These are phyloP conservation scores for Drosophila leontia DNA, from an alignment of 1,140 invertebrate species.

Conservation along the genomic window DNA sequence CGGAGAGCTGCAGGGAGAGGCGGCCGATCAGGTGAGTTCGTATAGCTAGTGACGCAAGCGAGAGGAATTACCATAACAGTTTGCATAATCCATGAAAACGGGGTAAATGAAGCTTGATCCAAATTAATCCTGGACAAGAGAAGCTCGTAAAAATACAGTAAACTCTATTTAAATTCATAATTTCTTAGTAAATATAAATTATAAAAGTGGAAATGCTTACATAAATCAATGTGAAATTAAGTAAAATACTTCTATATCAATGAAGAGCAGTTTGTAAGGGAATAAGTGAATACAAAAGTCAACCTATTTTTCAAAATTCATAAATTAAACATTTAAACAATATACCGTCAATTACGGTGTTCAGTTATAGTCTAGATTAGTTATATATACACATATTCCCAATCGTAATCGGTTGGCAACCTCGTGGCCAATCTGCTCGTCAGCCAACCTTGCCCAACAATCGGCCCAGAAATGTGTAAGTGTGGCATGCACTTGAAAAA, in stretches of 20 bases:
- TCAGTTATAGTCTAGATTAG: neutral
- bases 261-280: too few relatives aligned
- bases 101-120: neutral
- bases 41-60: neutral
- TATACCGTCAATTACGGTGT: neutral
- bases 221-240: neutral
- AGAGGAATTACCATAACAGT: neutral
- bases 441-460: conserved; percentile 30
- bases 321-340: neutral
- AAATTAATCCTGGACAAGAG: neutral
- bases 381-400: neutral
- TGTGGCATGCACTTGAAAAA: conserved; percentile 42
- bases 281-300: too few relatives aligned
- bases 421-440: neutral
- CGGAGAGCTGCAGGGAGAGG: conserved; percentile 89
- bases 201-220: neutral
- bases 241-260: too few relatives aligned
- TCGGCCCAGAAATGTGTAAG: neutral
- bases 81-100: conserved; percentile 22
- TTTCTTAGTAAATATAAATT: neutral
- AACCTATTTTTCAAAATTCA: too few relatives aligned
- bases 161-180: neutral
- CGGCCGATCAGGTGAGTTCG: conserved; percentile 74
- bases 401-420: conserved; percentile 7
- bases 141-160: neutral